A percentile compares a stretch with the other conserved stretches of the same genome.
phyloP scores from a whole-genome alignment of 2,888 invertebrate species.

The Drosophila engyochracea region DNA sequence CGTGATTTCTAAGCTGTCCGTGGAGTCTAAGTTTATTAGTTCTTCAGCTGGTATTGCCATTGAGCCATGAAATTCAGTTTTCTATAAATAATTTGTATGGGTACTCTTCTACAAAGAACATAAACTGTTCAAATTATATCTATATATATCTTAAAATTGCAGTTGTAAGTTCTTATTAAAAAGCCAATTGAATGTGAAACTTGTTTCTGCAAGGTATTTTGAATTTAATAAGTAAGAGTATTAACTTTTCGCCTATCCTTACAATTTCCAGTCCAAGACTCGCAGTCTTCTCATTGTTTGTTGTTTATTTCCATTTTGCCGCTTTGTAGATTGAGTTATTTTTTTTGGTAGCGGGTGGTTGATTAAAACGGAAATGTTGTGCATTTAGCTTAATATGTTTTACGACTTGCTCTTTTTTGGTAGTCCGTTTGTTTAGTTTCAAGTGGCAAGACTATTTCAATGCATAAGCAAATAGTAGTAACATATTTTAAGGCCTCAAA shows the following conservation, averaged over 20 bases:
- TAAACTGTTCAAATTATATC: constrained; percentile 4
- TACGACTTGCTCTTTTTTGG: constrained; percentile 40
- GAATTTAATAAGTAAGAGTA: constrained; percentile 23
- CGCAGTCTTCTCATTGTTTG: constrained; percentile 11
- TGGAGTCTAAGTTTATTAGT: constrained; percentile 71
- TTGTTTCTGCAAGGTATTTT: neutral
- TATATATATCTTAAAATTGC: constrained; percentile 2
- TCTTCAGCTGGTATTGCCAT: constrained; percentile 69
- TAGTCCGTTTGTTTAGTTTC: constrained; percentile 9
- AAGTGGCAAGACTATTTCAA: constrained; percentile 56
- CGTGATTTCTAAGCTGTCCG: constrained; percentile 48
- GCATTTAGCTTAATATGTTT: constrained; percentile 66
- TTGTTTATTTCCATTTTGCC: constrained; percentile 33
- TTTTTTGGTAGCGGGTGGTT: constrained; percentile 73
- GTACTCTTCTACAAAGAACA: constrained; percentile 31
- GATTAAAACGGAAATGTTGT: constrained; percentile 81
- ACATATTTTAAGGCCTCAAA: constrained; percentile 23
- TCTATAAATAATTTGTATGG: constrained; percentile 22
- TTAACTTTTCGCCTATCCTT: neutral
- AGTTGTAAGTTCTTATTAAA: neutral
- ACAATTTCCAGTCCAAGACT: neutral
- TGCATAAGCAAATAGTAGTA: constrained; percentile 33
- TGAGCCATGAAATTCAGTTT: constrained; percentile 76
- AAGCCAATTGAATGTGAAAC: neutral
- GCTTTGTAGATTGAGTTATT: constrained; percentile 64